Evolutionary conservation across 2,113 vertebrate species (phyloP), one percentile per base, ranked within the genome.

Genomic region (Aphyosemion australe): DNA sequence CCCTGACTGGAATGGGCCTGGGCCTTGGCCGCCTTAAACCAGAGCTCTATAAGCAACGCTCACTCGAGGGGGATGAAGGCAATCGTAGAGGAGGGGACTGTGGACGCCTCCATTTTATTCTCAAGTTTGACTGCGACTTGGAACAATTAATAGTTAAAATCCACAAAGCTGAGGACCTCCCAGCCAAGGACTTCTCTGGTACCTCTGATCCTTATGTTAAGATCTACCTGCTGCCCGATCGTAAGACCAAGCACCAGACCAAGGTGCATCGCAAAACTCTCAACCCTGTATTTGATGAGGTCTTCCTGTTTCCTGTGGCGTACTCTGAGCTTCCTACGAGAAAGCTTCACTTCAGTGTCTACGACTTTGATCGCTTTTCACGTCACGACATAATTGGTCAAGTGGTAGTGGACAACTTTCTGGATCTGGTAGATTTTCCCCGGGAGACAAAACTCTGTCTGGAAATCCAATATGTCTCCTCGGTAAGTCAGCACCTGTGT

Each of bases 91-190:
- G 92, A 2, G 92, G 92, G 6, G 94, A 91, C 50, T 99, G 96
- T 72, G 97, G 97, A 14, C 92, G 93, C 62, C 94, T 99, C 75
- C 94, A 96, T 86, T 97, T 99, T 39, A 94, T 98, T 74, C 93
- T 99, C 56, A 98, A 95, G 88, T 99, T 96, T 19, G 97, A 99
- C 81, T 99, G 96, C 8, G 96, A 99, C 74, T 90, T 94, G 77
- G 97, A 99, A 85, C 97, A 99, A 90, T 94, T 99, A 77, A 96
- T 99, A 19, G 97, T 99, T 86, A 99, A 98, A 89, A 97, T 99
- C 76, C 96, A 98, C 89, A 96, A 96, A 89, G 97, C 97, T 18
- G 91, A 97, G 84, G 95, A 96, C 78, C 92, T 99, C 71, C 97
- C 97, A 0, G 96, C 97, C 51, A 99, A 99, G 91, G 97, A 99